Evolutionary conservation across 2,797 vertebrate genomes (phyloP).

Genomic region (Cryptoprocta ferox): DNA sequence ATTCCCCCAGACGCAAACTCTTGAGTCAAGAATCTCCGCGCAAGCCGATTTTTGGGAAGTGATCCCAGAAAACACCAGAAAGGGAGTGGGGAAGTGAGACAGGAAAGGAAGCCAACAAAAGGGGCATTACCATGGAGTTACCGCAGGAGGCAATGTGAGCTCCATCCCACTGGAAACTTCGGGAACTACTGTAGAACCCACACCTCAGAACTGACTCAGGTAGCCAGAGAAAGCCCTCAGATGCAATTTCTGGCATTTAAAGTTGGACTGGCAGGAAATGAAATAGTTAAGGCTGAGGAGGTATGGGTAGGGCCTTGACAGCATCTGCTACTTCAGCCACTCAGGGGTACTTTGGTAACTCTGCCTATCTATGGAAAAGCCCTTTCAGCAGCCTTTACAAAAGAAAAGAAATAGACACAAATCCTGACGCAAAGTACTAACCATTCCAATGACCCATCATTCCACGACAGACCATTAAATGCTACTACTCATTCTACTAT

Average conservation of each 20-base stretch:
- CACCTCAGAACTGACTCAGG: background rate
- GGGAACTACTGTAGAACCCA: background rate
- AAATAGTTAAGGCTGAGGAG: conserved; percentile 12
- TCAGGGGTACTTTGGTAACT: background rate
- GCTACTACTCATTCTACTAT: background rate
- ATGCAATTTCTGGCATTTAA: conserved; percentile 3
- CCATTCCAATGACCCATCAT: background rate
- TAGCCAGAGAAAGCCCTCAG: background rate
- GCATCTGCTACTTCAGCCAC: background rate
- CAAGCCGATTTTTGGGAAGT: background rate
- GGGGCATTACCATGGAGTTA: background rate
- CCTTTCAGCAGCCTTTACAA: background rate
- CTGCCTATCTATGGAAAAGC: background rate
- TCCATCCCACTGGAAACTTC: background rate
- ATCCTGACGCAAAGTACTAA: background rate
- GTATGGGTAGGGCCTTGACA: background rate
- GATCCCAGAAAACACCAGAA: conserved; percentile 26
- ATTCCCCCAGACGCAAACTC: background rate
- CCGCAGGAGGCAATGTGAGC: background rate
- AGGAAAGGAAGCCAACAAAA: conserved; percentile 32
- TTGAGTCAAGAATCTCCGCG: background rate
- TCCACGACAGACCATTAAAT: background rate
- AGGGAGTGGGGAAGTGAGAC: background rate
- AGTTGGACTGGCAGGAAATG: background rate
- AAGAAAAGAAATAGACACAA: conserved; percentile 43